These are phyloP conservation scores for Origma solitaria DNA, from an alignment of 2,113 vertebrate genomes.

Conservation along the genomic window DNA sequence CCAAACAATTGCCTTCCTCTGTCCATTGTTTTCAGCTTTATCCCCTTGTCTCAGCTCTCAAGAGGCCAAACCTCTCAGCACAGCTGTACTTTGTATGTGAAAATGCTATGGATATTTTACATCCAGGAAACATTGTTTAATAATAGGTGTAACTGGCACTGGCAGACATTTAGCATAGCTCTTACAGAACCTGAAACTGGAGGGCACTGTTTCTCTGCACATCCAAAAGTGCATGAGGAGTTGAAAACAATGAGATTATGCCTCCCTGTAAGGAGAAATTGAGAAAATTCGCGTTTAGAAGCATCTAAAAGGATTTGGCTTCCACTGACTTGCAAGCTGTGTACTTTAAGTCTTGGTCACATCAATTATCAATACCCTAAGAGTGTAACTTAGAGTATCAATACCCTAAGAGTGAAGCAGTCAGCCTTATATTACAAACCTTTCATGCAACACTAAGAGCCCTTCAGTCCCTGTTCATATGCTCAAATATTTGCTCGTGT, in stretches of 20 bases:
- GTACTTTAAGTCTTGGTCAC: background rate
- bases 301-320: background rate
- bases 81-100: background rate
- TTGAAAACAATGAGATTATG: background rate
- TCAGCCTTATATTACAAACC: background rate
- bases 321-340: background rate
- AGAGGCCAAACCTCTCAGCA: background rate
- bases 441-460: background rate
- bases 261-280: background rate
- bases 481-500: background rate
- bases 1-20: background rate
- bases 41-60: background rate
- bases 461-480: background rate
- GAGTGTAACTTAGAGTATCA: background rate
- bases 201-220: background rate
- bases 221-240: background rate
- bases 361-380: background rate
- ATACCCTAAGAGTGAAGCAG: background rate
- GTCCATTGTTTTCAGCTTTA: background rate
- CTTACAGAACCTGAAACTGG: background rate
- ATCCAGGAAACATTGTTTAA: background rate
- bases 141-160: background rate
- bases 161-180: rapidly evolving
- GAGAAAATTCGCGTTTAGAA: background rate
- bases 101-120: background rate